Base-by-base conservation (phyloP, 1,140 invertebrate species). In the Riptortus pedestris region DNA sequence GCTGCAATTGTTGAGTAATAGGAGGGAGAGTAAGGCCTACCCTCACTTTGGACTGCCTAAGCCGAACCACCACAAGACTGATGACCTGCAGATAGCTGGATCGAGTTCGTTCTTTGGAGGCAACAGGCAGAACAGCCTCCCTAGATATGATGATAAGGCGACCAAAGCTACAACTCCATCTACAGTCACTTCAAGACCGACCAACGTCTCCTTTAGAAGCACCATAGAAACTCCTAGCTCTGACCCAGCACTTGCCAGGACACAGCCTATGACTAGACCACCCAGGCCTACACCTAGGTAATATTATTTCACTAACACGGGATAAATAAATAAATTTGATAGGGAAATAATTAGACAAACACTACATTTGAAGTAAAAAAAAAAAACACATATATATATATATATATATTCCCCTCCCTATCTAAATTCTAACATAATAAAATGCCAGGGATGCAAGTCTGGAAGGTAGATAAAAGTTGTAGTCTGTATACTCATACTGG, bases 121-220 rank as follows among this genome's bases (percentile, higher is more conserved):
- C 0, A 18, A 12, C 14, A 18, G 24, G 14, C 20, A 24, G 24
- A 55, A 55, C 22, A 55, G 18, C 1, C 14, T 55, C 14, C 24
- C 24, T 3, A 24, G 16, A 24, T 5, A 5, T 7, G 5, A 5
- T 7, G 5, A 5, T 14, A 38, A 38, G 14, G 31, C 5, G 5
- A n/a, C n/a, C n/a, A 16, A 12, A 11, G 24, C 51, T 24, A 55
- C 51, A 1, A 55, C 20, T 12, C 51, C 51, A 4, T 24, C 20
- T 3, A 24, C 51, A 2, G 28, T 18, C 24, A 60, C 27, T 9
- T 62, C 47, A n/a, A 43, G 60, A 14, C 60, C 65, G 14, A 66
- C 65, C 27, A 66, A 66, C 24, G 51, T 66, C n/a, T 55, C 51
- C 26, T 66, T 66, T 33, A 57, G 65, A n/a, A 66, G 65, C 31